These are phyloP conservation scores for Parnassius glacialis DNA, from an alignment of 2,888 invertebrate genomes.

Conservation along the genomic window DNA sequence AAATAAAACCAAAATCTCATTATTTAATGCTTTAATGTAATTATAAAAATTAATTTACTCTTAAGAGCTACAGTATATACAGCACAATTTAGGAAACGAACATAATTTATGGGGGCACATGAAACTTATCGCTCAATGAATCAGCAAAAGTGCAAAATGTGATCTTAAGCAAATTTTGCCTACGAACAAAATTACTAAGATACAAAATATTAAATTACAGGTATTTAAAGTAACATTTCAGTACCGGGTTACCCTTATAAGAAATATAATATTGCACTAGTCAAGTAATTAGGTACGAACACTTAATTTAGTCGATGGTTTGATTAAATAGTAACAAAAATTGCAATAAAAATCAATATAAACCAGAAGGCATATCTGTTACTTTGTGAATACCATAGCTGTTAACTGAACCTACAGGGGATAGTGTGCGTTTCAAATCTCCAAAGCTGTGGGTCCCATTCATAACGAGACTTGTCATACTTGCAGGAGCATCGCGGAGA, in stretches of 20 bases:
- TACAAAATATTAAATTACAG: slow-evolving; percentile 37
- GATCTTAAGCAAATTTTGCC: slow-evolving; percentile 78
- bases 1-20: background rate
- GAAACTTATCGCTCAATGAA: background rate
- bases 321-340: slow-evolving; percentile 45
- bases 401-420: slow-evolving; percentile 61
- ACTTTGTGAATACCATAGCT: slow-evolving; percentile 81
- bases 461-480: slow-evolving; percentile 72
- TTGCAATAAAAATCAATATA: slow-evolving; percentile 75
- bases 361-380: slow-evolving; percentile 87
- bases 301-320: slow-evolving; percentile 78
- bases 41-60: slow-evolving; percentile 1
- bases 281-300: slow-evolving; percentile 63
- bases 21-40: slow-evolving; percentile 1
- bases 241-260: slow-evolving; percentile 35
- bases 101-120: slow-evolving; percentile 9
- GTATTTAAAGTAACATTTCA: slow-evolving; percentile 27
- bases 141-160: slow-evolving; percentile 21
- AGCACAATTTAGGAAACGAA: slow-evolving; percentile 8
- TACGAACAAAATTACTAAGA: slow-evolving; percentile 76
- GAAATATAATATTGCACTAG: slow-evolving; percentile 74
- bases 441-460: slow-evolving; percentile 69
- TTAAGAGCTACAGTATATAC: slow-evolving; percentile 20
- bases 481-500: slow-evolving; percentile 70
- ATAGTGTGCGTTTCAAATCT: slow-evolving; percentile 69